phyloP scores from a whole-genome alignment of 2,888 invertebrate species.

The Xylophagus ater region DNA sequence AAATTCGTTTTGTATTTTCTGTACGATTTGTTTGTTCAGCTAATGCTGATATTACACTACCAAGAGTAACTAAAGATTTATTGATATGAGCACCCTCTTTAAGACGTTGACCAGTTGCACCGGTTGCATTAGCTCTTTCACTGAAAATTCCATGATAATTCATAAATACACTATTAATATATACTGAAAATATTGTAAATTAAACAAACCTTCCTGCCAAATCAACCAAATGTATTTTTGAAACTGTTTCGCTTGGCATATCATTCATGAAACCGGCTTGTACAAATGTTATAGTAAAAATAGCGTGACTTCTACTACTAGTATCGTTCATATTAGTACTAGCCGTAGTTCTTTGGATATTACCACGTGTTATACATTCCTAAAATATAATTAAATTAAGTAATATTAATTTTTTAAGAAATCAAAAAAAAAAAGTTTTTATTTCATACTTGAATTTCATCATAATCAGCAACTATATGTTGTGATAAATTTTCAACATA shows the following conservation, averaged over 20 bases:
- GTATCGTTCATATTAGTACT: conserved; percentile 89
- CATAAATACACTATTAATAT: conserved; percentile 2
- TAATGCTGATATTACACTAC: conserved; percentile 76
- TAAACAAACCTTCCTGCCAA: conserved; percentile 65
- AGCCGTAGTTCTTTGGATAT: conserved; percentile 73
- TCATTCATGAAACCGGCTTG: conserved; percentile 78
- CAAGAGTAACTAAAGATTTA: conserved; percentile 78
- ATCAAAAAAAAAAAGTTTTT: neutral
- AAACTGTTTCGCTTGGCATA: conserved; percentile 81
- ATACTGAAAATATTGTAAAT: neutral
- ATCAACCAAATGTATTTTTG: conserved; percentile 82
- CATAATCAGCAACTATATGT: conserved; percentile 75
- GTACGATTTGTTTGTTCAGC: conserved; percentile 50
- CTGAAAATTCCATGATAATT: conserved; percentile 37
- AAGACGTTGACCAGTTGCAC: conserved; percentile 79
- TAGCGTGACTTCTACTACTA: conserved; percentile 82
- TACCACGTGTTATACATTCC: conserved; percentile 70
- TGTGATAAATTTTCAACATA: conserved; percentile 80
- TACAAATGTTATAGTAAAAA: conserved; percentile 82
- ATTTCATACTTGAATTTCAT: conserved; percentile 63
- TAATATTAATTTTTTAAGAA: neutral
- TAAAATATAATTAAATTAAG: conserved; percentile 27
- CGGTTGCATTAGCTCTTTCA: conserved; percentile 79
- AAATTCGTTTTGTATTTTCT: conserved; percentile 44
- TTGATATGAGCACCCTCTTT: conserved; percentile 87